Base-by-base conservation (phyloP, 2,888 invertebrate genomes). In the Callosobruchus maculatus region DNA sequence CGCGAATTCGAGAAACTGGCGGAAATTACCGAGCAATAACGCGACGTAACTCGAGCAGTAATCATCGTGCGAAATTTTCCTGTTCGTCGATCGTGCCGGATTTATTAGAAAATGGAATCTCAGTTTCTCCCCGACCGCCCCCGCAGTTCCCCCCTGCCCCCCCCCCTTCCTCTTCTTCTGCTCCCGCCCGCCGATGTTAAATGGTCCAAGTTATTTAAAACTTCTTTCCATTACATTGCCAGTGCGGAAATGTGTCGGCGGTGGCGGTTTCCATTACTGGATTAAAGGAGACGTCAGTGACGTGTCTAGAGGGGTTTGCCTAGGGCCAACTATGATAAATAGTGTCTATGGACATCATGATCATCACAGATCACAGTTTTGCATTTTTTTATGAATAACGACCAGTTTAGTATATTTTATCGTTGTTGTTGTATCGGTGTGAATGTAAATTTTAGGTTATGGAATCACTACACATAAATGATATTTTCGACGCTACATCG, bases 201-300 rank as follows among this genome's bases (percentile, higher is more conserved):
- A 79, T 79, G 74, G 78, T 77, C 76, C 78, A 78, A 78, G 79
- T 79, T 79, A 78, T 80, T 80, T 80, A 78, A 80, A 80, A 80
- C 76, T 81, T 49, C 49, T 49, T 49, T 81, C 77, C 78, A 81
- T 81, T 80, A 80, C 79, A 80, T 81, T 80, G 80, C 80, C 74
- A 72, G 70, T 73, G 49, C 49, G 49, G 49, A 18, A 49, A 49
- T 49, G 49, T 49, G 49, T 49, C 49, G 49, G 13, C 49, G 78
- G 79, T 79, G 80, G 80, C 78, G 78, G 79, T 79, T 78, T 80
- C 81, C 80, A 81, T 81, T 81, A 81, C 81, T 71, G 78, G 78
- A 81, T 81, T 82, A 80, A 81, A 82, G 81, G 78, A 79, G 77
- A 78, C 75, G 72, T 49, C 49, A 49, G 49, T 49, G 49, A 49